Conservation (phyloP, 2,113 vertebrate genomes). For the Sialia sialis region DNA sequence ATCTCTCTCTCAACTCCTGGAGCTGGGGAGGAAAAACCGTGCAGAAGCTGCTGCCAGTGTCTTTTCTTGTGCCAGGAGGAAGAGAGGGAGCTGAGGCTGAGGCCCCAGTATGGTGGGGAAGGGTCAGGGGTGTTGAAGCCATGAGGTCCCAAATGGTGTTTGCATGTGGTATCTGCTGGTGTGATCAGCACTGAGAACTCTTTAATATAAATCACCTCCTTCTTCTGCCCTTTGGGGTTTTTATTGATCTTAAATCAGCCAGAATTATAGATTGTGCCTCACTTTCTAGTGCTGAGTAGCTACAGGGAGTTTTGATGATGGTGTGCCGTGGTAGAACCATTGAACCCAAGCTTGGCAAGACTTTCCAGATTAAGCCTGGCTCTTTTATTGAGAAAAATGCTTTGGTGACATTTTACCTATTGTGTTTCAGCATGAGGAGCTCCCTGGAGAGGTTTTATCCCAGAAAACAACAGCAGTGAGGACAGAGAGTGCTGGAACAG, state of each 20-base stretch:
- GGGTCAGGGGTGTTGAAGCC: background rate
- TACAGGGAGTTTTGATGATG: fast-evolving
- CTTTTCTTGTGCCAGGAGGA: background rate
- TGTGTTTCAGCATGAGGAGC: background rate
- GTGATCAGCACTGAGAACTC: background rate
- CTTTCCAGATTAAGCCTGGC: background rate
- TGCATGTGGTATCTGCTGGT: background rate
- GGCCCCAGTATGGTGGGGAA: background rate
- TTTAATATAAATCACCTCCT: background rate
- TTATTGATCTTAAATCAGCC: background rate
- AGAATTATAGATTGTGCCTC: background rate
- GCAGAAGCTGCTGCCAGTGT: background rate
- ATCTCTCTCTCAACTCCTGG: background rate
- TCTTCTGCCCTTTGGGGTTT: background rate
- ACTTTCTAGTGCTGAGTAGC: background rate
- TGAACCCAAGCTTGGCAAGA: background rate
- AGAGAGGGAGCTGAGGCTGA: background rate
- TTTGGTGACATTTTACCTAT: background rate
- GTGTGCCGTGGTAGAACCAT: no score
- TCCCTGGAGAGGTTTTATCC: background rate
- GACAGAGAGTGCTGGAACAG: background rate
- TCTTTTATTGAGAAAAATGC: background rate
- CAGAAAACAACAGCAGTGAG: background rate
- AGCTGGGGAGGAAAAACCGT: background rate
- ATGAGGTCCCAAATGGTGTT: background rate